These are phyloP conservation scores for Aramus guarauna DNA, from an alignment of 2,113 vertebrate genomes.

Conservation along the genomic window DNA sequence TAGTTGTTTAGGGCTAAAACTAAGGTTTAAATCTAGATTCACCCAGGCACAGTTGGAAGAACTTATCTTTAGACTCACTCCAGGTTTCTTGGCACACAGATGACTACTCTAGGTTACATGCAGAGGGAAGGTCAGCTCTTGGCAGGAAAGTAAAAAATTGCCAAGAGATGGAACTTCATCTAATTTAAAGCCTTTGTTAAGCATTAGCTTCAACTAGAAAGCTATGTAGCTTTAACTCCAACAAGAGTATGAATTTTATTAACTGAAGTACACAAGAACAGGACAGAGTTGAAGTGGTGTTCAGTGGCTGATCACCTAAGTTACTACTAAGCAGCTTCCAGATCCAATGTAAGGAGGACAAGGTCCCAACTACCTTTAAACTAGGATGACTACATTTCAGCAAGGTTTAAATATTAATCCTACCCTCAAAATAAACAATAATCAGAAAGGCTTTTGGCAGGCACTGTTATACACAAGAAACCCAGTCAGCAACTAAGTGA, in stretches of 20 bases:
- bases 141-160: neutral
- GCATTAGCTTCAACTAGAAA: neutral
- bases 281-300: neutral
- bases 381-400: neutral
- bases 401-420: conserved; percentile 10
- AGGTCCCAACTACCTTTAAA: neutral
- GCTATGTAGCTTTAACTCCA: neutral
- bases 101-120: neutral
- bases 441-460: neutral
- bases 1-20: neutral
- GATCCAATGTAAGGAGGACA: neutral
- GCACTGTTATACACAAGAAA: neutral
- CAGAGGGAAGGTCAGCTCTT: neutral
- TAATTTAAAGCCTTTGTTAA: neutral
- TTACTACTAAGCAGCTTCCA: neutral
- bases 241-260: neutral
- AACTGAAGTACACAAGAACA: neutral
- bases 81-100: neutral
- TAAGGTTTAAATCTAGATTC: neutral
- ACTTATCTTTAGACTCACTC: neutral
- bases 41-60: neutral
- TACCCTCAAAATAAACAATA: neutral
- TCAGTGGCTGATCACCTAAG: accelerated
- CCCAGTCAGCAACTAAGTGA: neutral
- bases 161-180: neutral